phyloP scores from a whole-genome alignment of 2,113 vertebrate genomes.

The Eonycteris spelaea region DNA sequence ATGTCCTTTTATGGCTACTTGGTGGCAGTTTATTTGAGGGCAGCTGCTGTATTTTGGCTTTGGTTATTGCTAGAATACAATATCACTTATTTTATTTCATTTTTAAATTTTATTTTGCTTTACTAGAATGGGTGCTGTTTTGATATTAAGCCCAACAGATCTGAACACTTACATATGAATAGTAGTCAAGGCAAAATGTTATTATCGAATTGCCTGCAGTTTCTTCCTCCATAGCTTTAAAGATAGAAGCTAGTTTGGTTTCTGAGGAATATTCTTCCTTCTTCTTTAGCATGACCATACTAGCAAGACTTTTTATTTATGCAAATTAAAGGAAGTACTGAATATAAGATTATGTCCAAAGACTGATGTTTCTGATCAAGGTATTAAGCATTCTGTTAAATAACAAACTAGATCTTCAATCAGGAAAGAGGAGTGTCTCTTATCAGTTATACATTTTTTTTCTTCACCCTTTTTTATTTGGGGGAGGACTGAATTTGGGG shows the following conservation, averaged over 20 bases:
- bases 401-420: neutral
- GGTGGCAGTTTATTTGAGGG: neutral
- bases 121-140: neutral
- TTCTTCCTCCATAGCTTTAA: neutral
- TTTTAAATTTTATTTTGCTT: slow-evolving; percentile 27
- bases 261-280: neutral
- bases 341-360: neutral
- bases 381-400: neutral
- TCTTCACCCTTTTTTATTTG: neutral
- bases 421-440: neutral
- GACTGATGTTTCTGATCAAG: neutral
- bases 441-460: neutral
- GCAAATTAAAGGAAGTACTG: neutral
- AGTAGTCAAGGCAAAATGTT: neutral
- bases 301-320: neutral
- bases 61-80: neutral
- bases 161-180: neutral
- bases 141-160: neutral
- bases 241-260: neutral
- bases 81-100: neutral
- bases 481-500: rapidly evolving
- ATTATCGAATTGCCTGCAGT: neutral
- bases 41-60: neutral
- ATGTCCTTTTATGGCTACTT: neutral
- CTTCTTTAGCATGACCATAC: neutral